Conservation (phyloP, 2,888 invertebrate genomes). For the Adelphocoris suturalis region DNA sequence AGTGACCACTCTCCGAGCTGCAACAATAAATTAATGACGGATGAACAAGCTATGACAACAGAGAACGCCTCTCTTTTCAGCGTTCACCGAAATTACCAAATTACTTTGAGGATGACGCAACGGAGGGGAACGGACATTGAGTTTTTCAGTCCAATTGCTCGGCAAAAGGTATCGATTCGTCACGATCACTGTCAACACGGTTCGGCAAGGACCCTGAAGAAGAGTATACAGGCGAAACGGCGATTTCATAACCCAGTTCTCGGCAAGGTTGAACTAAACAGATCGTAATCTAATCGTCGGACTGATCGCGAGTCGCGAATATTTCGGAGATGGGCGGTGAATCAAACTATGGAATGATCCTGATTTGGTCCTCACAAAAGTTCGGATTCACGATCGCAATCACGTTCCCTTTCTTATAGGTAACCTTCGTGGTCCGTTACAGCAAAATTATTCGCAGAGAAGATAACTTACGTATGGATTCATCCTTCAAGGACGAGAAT, state of each 20-base stretch:
- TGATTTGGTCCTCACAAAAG: too few relatives aligned
- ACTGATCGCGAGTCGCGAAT: neutral
- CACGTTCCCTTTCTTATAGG: too few relatives aligned
- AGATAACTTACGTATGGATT: too few relatives aligned
- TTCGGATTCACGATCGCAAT: too few relatives aligned
- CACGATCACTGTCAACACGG: conserved; percentile 34
- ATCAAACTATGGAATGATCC: neutral
- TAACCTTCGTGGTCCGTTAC: too few relatives aligned
- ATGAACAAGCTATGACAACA: neutral
- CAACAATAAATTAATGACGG: neutral
- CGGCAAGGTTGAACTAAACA: neutral
- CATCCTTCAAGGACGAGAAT: too few relatives aligned
- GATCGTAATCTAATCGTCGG: conserved; percentile 21
- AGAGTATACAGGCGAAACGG: conserved; percentile 35
- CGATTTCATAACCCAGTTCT: conserved; percentile 55
- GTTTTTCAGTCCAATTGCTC: conserved; percentile 50
- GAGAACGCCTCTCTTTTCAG: conserved; percentile 1
- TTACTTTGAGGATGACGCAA: conserved; percentile 32
- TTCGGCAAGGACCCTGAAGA: conserved; percentile 56
- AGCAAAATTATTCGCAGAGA: too few relatives aligned
- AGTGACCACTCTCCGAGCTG: too few relatives aligned
- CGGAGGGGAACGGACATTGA: conserved; percentile 18
- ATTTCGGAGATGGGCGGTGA: neutral
- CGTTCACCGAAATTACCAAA: conserved; percentile 31
- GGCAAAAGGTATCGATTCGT: conserved; percentile 45